Evolutionary conservation across 2,888 invertebrate species (phyloP).

Genomic region (Archips xylosteana): DNA sequence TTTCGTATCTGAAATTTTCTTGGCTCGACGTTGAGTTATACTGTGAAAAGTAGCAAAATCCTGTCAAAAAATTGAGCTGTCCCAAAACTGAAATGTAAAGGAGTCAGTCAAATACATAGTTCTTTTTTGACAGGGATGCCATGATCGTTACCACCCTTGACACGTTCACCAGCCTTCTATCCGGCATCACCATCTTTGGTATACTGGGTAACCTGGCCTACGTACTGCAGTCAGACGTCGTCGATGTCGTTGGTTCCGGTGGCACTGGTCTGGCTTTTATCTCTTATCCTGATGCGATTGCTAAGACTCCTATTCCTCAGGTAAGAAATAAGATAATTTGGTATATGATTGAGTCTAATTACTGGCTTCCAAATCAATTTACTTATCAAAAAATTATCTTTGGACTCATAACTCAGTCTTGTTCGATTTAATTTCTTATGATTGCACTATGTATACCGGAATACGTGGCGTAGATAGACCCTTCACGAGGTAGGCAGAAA

Average conservation of each 20-base stretch:
- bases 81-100: background rate
- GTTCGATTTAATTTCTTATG: no score
- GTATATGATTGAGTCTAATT: no score
- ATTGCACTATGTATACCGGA: no score
- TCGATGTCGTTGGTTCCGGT: constrained; percentile 88
- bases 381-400: no score
- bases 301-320: constrained; percentile 92
- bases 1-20: no score
- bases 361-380: no score
- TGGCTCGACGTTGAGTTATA: no score
- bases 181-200: constrained; percentile 93
- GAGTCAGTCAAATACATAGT: background rate
- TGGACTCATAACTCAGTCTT: no score
- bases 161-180: constrained; percentile 92
- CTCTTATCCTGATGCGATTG: constrained; percentile 93
- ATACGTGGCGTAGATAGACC: no score
- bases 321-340: constrained; percentile 59
- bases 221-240: constrained; percentile 85
- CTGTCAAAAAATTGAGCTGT: no score
- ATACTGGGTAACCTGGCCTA: constrained; percentile 93
- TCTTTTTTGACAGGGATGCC: constrained; percentile 86
- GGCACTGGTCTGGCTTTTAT: constrained; percentile 94
- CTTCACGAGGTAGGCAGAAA: no score
- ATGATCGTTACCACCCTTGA: constrained; percentile 93
- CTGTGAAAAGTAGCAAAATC: no score